Evolutionary conservation across 2,113 vertebrate species (phyloP).

Genomic region (Psophia crepitans): DNA sequence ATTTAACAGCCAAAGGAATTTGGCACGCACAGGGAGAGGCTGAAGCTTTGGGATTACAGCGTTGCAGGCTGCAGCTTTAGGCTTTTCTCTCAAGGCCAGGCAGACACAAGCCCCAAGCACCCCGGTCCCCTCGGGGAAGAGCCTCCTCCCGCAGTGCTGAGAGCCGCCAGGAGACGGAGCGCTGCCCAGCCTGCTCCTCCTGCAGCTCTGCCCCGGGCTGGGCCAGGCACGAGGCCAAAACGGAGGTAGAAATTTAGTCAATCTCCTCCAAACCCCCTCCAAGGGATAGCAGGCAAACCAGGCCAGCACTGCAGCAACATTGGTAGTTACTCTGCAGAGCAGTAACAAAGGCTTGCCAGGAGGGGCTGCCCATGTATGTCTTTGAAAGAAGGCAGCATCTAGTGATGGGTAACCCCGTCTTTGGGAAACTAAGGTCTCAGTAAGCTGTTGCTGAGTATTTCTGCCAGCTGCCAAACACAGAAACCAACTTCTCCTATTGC

Average conservation of each 20-base stretch:
- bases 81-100: not conserved
- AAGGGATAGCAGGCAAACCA: not conserved
- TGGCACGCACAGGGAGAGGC: not conserved
- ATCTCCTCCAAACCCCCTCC: not conserved
- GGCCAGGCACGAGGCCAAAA: not conserved
- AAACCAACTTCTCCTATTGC: not conserved
- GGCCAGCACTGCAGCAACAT: not conserved
- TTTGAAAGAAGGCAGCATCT: not conserved
- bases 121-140: not conserved
- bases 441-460: not conserved
- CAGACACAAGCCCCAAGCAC: not conserved
- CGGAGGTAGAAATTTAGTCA: accelerated
- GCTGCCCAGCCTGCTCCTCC: not conserved
- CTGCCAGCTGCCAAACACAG: not conserved
- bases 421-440: not conserved
- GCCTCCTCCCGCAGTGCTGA: not conserved
- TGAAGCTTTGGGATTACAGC: slow-evolving; percentile 26
- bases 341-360: not conserved
- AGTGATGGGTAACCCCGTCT: not conserved
- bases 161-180: not conserved
- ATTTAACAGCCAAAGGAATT: slow-evolving; percentile 36
- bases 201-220: not conserved
- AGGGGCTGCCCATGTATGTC: not conserved
- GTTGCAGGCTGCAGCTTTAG: not conserved
- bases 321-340: not conserved